These are phyloP conservation scores for Liposcelis brunnea DNA, from an alignment of 2,888 invertebrate species.

Conservation along the genomic window DNA sequence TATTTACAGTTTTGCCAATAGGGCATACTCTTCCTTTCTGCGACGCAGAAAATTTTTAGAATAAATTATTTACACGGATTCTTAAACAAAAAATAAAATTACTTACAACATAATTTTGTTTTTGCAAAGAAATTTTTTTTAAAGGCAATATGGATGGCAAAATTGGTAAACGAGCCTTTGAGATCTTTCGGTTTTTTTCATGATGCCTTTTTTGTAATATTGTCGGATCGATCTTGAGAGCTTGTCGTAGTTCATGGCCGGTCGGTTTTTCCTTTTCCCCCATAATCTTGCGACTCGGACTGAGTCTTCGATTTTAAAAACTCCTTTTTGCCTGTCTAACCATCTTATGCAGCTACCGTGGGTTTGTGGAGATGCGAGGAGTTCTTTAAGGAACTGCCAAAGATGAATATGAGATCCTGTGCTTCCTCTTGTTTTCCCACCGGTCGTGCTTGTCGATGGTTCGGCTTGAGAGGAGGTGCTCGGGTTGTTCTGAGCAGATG, in stretches of 20 bases:
- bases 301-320: constrained; percentile 98
- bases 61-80: constrained; percentile 5
- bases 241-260: constrained; percentile 99
- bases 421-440: constrained; percentile 15
- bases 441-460: constrained; percentile 22
- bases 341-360: constrained; percentile 94
- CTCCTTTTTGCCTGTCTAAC: constrained; percentile 84
- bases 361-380: constrained; percentile 70
- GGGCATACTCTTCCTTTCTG: constrained; percentile 10
- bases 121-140: constrained; percentile 22
- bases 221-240: constrained; percentile 92
- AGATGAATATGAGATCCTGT: constrained; percentile 87
- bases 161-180: constrained; percentile 98
- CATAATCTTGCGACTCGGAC: constrained; percentile 92
- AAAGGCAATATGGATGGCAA: constrained; percentile 84
- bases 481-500: constrained; percentile 22
- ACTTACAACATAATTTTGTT: constrained; percentile 8
- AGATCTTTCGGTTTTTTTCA: constrained; percentile 97
- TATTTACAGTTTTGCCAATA: constrained; percentile 15
- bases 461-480: constrained; percentile 18
- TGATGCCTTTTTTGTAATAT: constrained; percentile 98
- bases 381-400: constrained; percentile 97
- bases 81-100: constrained; percentile 13
- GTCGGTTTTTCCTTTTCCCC: constrained; percentile 95
- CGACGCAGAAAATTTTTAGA: not conserved